phyloP scores from a whole-genome alignment of 2,888 invertebrate species.

The Thysanoteuthis rhombus region DNA sequence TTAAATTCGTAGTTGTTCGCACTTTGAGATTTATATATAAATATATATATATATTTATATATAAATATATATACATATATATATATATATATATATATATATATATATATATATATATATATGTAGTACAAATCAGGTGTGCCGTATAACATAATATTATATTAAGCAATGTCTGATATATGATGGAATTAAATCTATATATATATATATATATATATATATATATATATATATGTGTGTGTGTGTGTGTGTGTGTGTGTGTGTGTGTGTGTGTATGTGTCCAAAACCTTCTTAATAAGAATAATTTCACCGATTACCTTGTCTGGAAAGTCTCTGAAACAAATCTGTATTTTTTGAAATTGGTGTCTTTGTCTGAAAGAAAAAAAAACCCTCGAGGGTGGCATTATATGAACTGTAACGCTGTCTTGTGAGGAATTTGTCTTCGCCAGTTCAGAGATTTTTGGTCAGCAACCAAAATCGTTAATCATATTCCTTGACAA shows the following conservation, averaged over 20 bases:
- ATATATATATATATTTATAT: too few relatives aligned
- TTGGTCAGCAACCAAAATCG: background rate
- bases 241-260: background rate
- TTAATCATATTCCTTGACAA: constrained; percentile 12
- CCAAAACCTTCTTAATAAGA: too few relatives aligned
- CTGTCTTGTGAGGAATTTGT: background rate
- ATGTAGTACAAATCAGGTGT: too few relatives aligned
- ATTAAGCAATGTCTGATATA: too few relatives aligned
- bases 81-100: background rate
- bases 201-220: background rate
- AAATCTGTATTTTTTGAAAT: background rate
- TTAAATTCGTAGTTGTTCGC: too few relatives aligned
- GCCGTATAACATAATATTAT: too few relatives aligned
- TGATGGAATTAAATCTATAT: background rate
- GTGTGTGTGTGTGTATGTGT: background rate
- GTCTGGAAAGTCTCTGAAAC: background rate
- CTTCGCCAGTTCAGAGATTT: background rate
- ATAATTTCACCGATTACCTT: background rate
- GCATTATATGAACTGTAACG: background rate
- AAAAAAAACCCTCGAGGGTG: background rate
- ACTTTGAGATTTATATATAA: too few relatives aligned
- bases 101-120: background rate
- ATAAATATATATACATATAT: background rate
- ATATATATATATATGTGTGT: background rate
- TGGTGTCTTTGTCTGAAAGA: background rate